Evolutionary conservation across 2,113 vertebrate species (phyloP), one percentile per base, ranked within the genome.

Genomic region (Empidonax traillii): DNA sequence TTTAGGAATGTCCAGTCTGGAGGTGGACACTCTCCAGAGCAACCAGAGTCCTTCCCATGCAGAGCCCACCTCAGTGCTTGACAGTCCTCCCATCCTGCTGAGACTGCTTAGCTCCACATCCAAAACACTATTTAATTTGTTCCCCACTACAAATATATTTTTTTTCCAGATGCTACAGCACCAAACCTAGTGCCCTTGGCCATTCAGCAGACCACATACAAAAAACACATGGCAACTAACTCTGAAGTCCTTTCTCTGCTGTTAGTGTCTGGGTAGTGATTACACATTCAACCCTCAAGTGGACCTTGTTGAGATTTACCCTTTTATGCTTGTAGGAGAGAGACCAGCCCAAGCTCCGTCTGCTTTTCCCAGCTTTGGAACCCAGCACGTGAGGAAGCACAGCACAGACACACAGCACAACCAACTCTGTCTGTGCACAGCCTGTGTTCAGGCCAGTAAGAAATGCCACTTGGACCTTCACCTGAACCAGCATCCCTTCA

Each of bases 381-480:
- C 9, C 31, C 30, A 53, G 52, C 33, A 24, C 0, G 3, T 1
- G 5, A 61, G 22, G 65, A 58, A 73, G 44, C 21, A 33, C 10
- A 27, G 71, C 17, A 30, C 31, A 53, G 49, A 10, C 2, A 4
- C 41, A 43, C 9, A 68, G 37, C 75, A 44, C 53, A 23, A 1
- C 12, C 39, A 10, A 27, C n/a, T 77, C 27, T 8, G 0, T 2
- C 58, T 20, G 46, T 30, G 61, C 41, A 10, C 21, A 16, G 8
- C 18, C 14, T 30, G 52, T 52, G 22, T 21, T 73, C 18, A 41
- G 35, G 63, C 14, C 44, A 0, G 0, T 14, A 27, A 8, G 23
- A 55, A 37, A 8, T 31, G 9, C 31, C 49, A 11, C 20, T 8
- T 27, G 63, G 43, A 46, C 14, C 47, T 58, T 16, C 7, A n/a